These are phyloP conservation scores for Drosophila simulans DNA, from an alignment of 1,140 invertebrate species.

Conservation along the genomic window DNA sequence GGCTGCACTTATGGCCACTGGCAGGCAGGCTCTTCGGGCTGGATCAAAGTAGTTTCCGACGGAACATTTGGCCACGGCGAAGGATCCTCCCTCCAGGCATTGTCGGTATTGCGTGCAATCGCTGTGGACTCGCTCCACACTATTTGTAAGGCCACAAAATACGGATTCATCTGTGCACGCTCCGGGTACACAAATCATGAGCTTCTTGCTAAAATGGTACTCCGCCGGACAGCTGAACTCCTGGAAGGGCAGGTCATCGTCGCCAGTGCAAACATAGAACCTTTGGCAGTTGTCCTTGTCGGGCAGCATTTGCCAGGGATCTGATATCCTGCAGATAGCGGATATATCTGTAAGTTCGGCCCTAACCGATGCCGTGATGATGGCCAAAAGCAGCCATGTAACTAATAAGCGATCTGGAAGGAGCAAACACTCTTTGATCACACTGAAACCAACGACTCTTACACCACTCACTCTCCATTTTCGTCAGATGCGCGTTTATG, in stretches of 20 bases:
- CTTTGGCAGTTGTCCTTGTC: slow-evolving; percentile 46
- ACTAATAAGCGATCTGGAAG: slow-evolving; percentile 5
- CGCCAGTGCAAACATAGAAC: slow-evolving; percentile 62
- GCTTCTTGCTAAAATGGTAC: slow-evolving; percentile 46
- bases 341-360: neutral
- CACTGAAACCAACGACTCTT: neutral
- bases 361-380: neutral
- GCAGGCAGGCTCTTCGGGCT: slow-evolving; percentile 30
- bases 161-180: slow-evolving; percentile 12
- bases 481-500: slow-evolving; percentile 1
- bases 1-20: slow-evolving; percentile 34
- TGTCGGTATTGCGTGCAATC: slow-evolving; percentile 46
- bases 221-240: slow-evolving; percentile 47
- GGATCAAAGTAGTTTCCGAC: slow-evolving; percentile 47
- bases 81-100: slow-evolving; percentile 30
- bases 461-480: slow-evolving; percentile 24
- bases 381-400: slow-evolving; percentile 9
- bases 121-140: slow-evolving; percentile 28
- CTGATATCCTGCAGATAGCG: slow-evolving; percentile 16
- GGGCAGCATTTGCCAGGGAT: slow-evolving; percentile 32
- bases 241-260: slow-evolving; percentile 25
- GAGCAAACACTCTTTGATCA: neutral
- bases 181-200: slow-evolving; percentile 37
- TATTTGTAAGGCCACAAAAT: neutral
- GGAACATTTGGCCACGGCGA: slow-evolving; percentile 35